phyloP scores from a whole-genome alignment of 2,113 vertebrate genomes.

The Ancistrus triradiatus region DNA sequence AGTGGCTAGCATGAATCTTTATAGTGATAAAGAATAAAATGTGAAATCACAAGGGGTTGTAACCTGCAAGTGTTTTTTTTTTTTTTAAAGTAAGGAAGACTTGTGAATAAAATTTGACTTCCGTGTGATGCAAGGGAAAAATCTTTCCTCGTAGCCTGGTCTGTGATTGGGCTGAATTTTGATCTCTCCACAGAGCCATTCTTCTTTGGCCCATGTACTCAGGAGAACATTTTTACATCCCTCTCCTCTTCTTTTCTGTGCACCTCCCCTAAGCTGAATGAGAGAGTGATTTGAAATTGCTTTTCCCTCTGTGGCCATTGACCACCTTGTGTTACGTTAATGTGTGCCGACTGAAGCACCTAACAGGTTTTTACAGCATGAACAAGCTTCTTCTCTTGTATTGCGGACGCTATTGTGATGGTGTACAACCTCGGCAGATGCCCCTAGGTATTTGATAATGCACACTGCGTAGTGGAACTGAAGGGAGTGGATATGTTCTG shows the following conservation, averaged over 20 bases:
- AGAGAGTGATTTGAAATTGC: conserved; percentile 47
- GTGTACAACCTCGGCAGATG: conserved; percentile 40
- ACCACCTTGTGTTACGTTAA: conserved; percentile 49
- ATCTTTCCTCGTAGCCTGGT: background rate
- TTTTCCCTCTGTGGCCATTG: conserved; percentile 47
- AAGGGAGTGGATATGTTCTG: conserved; percentile 28
- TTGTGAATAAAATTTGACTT: conserved; percentile 1
- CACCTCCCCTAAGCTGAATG: conserved; percentile 29
- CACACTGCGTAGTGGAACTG: conserved; percentile 27
- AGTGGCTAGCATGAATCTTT: background rate
- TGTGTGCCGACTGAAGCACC: conserved; percentile 41
- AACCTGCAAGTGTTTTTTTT: background rate
- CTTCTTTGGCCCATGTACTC: conserved; percentile 17
- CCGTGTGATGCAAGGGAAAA: background rate
- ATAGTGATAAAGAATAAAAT: conserved; percentile 1
- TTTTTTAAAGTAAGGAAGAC: conserved; percentile 8
- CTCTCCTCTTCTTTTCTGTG: conserved; percentile 6
- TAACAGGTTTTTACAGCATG: conserved; percentile 40
- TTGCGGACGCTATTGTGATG: conserved; percentile 30
- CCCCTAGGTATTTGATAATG: conserved; percentile 37
- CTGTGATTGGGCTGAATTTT: background rate
- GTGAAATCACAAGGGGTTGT: conserved; percentile 2
- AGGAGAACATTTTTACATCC: conserved; percentile 20
- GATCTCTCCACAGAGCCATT: conserved; percentile 5
- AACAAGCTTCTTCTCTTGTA: conserved; percentile 34